A percentile compares a stretch with the other conserved stretches of the same genome.
Conservation (phyloP, 1,140 invertebrate genomes). For the Melitaea cinxia region DNA sequence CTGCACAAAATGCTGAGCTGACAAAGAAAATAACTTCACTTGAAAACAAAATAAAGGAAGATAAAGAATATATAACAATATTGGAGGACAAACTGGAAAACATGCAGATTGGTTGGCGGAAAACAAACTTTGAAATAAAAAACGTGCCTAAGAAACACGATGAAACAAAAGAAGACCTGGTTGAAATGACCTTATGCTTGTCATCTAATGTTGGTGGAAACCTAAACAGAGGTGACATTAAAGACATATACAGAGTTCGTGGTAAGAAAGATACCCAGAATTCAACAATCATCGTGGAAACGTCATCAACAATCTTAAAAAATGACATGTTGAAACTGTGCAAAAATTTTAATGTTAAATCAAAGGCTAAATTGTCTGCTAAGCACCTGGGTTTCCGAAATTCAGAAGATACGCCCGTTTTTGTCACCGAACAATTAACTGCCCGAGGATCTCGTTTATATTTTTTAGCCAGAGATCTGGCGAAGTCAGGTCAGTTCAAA, state of each 20-base stretch:
- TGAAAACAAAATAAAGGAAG: slow-evolving; percentile 1
- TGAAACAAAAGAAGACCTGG: slow-evolving; percentile 8
- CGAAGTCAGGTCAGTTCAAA: background rate
- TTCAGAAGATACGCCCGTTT: background rate
- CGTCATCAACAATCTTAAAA: background rate
- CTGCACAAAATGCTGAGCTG: slow-evolving; percentile 13
- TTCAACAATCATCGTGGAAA: background rate
- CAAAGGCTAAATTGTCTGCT: background rate
- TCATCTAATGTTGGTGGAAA: background rate
- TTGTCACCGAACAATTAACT: background rate
- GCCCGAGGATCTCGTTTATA: background rate
- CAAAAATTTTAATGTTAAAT: background rate
- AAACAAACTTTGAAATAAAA: slow-evolving; percentile 13
- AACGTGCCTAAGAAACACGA: slow-evolving; percentile 5
- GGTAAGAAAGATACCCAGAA: slow-evolving; percentile 8
- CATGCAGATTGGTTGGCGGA: background rate
- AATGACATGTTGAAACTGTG: background rate
- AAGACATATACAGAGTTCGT: slow-evolving; percentile 28
- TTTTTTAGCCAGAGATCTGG: background rate
- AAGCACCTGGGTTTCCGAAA: background rate
- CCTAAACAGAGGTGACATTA: slow-evolving; percentile 21
- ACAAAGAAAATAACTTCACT: background rate
- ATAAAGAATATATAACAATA: background rate
- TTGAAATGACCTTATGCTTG: background rate
- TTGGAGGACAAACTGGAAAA: slow-evolving; percentile 16